phyloP scores from a whole-genome alignment of 1,140 invertebrate species.

The Globodera rostochiensis region DNA sequence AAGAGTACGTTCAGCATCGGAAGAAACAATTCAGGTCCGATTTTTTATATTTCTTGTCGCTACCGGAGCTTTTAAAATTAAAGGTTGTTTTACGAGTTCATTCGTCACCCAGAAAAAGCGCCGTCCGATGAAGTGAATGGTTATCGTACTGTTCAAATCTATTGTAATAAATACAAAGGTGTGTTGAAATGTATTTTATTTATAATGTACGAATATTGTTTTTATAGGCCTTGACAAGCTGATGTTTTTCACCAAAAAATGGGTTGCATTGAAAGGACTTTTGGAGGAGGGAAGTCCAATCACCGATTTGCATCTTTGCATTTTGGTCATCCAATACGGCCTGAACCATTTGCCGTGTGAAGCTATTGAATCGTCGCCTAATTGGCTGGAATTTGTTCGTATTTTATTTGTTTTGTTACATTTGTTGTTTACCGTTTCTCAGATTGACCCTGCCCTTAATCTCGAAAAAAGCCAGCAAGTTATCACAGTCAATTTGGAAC shows the following conservation, averaged over 20 bases:
- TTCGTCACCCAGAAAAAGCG: constrained; percentile 17
- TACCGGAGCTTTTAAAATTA: background rate
- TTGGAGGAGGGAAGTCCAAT: constrained; percentile 26
- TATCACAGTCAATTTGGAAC: constrained; percentile 31
- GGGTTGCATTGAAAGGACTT: constrained; percentile 34
- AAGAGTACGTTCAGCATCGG: constrained; percentile 40
- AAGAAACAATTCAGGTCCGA: constrained; percentile 23
- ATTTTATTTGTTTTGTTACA: background rate
- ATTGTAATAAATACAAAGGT: constrained; percentile 39
- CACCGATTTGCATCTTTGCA: constrained; percentile 41
- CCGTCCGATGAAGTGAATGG: constrained; percentile 9
- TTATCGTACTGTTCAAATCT: constrained; percentile 13
- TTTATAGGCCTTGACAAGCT: constrained; percentile 41
- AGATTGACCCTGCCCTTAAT: constrained; percentile 1
- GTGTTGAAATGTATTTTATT: background rate
- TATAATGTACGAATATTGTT: background rate
- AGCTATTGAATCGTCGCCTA: constrained; percentile 30
- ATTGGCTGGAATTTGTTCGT: constrained; percentile 37
- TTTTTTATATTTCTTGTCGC: constrained; percentile 3
- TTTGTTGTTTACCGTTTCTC: background rate
- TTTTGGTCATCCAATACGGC: constrained; percentile 41
- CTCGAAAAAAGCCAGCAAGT: background rate
- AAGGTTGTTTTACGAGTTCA: constrained; percentile 21
- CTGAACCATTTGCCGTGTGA: constrained; percentile 44
- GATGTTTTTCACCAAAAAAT: constrained; percentile 44